Evolutionary conservation across 92 coral and sea anemone genomes (phyloP), one percentile per base, ranked within the genome.

Genomic region (Heliopora coerulea): DNA sequence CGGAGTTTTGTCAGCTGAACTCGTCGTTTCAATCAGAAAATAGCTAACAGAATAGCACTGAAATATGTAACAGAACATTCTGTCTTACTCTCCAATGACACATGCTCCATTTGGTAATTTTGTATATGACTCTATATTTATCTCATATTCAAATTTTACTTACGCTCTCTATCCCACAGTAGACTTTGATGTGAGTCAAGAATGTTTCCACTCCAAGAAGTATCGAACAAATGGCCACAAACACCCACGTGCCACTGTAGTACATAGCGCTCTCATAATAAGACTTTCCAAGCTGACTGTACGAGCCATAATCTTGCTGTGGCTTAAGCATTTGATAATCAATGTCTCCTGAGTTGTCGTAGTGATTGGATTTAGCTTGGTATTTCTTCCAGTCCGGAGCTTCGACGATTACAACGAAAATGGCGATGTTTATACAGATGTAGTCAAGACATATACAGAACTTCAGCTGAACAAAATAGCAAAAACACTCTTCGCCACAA

Each of bases 311-410:
- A 14, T 35, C 50, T 34, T 35, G 30, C 29, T 24, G 44, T 18
- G 70, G 70, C 19, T 63, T 63, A 25, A 63, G 24, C 70, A 63
- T 63, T 5, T 13, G 23, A 30, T 63, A 63, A 30, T 63, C 70
- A 1, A 63, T 23, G 23, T 63, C 50, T 14, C 70, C 49, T 3
- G 50, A 34, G 30, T 23, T 35, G 25, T 35, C 3, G 28, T 63
- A 63, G 15, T 63, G 20, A 5, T 23, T 12, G 14, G 70, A 34
- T 41, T 63, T 63, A 18, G 70, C 50, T 26, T 25, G 49, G 19
- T 63, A 63, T 15, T 63, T 63, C 70, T 63, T 63, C 70, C 70
- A 63, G 50, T 63, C 70, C 14, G 70, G 70, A 19, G 50, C 70
- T 30, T 63, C 70, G 30, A 63, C 70, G 27, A 63, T 37, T 19